phyloP scores from a whole-genome alignment of 2,113 vertebrate species.

The Sapayoa aenigma region DNA sequence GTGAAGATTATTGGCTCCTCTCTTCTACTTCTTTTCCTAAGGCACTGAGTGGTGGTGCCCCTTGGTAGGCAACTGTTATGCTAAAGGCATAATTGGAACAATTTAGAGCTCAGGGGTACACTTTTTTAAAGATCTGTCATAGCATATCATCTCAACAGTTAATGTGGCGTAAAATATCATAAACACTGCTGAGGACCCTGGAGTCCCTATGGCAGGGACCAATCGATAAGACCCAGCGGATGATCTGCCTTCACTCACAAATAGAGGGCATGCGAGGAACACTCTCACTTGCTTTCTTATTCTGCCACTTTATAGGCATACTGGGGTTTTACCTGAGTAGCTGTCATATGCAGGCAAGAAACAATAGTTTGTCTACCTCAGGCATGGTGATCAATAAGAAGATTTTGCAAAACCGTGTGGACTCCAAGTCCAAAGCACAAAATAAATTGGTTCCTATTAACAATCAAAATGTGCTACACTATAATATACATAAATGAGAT shows the following conservation, averaged over 20 bases:
- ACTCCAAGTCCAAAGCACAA: not conserved
- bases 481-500: not conserved
- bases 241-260: not conserved
- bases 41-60: not conserved
- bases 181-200: constrained; percentile 35
- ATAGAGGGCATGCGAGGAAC: not conserved
- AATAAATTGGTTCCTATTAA: not conserved
- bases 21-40: constrained; percentile 19
- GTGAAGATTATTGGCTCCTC: constrained; percentile 37
- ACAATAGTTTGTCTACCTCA: not conserved
- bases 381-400: not conserved
- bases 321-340: not conserved
- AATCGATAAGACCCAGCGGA: not conserved
- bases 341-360: not conserved
- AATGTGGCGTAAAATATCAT: constrained; percentile 60
- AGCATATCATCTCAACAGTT: constrained; percentile 47
- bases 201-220: not conserved
- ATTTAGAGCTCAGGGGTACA: constrained; percentile 51
- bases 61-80: constrained; percentile 54
- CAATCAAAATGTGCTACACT: not conserved
- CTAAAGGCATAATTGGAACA: constrained; percentile 61
- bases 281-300: not conserved
- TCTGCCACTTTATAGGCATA: not conserved
- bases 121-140: constrained; percentile 58
- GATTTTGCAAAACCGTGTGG: not conserved